Percentiles rank a stretch among this genome's conserved stretches.
Evolutionary conservation across 2,888 invertebrate genomes (phyloP).

Genomic region (Pyrrhia umbra): DNA sequence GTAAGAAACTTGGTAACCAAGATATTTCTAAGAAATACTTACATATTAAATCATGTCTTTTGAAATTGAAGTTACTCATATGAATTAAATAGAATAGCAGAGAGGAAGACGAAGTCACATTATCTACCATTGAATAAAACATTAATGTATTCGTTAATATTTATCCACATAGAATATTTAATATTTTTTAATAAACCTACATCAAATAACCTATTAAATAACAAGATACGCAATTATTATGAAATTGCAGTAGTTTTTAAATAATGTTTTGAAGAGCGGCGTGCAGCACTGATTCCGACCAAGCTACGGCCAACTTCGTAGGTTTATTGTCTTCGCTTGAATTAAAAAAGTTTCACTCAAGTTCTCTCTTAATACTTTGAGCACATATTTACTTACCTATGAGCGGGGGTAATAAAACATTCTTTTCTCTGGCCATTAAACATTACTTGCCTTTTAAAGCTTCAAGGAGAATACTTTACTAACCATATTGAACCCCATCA

Average conservation of each 20-base stretch:
- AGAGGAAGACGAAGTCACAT: not conserved
- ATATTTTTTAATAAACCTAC: conserved; percentile 6
- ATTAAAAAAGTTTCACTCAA: conserved; percentile 81
- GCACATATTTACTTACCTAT: conserved; percentile 65
- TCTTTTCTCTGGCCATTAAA: conserved; percentile 34
- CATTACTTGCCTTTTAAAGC: conserved; percentile 21
- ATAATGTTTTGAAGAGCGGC: conserved; percentile 68
- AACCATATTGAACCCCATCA: conserved; percentile 35
- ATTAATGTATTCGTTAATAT: not conserved
- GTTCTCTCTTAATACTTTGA: conserved; percentile 66
- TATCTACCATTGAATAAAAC: too few relatives aligned
- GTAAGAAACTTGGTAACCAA: not conserved
- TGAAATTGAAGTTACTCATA: not conserved
- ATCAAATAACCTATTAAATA: conserved; percentile 27
- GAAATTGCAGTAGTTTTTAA: conserved; percentile 64
- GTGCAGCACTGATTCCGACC: conserved; percentile 66
- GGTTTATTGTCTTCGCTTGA: conserved; percentile 80
- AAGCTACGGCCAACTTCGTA: conserved; percentile 72
- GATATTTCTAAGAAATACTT: not conserved
- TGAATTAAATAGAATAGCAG: not conserved
- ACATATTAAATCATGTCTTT: not conserved
- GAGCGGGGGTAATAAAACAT: conserved; percentile 53
- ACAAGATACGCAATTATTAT: conserved; percentile 46
- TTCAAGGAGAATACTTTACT: conserved; percentile 19
- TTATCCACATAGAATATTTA: not conserved